Conservation (phyloP, 1,140 invertebrate genomes). For the Ceratosolen solmsi region DNA sequence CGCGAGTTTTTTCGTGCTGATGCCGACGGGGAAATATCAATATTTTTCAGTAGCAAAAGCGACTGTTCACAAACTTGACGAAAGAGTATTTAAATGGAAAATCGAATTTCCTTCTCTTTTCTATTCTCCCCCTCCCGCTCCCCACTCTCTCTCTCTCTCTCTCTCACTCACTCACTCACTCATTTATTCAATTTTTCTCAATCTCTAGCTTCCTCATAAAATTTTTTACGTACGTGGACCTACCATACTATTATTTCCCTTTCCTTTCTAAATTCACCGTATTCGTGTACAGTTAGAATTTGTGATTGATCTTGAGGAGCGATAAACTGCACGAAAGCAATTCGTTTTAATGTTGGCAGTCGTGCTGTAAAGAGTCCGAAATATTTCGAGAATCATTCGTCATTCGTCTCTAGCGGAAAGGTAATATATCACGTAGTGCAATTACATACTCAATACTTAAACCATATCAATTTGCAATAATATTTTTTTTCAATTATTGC, state of each 20-base stretch:
- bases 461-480: too few relatives aligned
- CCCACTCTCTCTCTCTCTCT: too few relatives aligned
- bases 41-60: background rate
- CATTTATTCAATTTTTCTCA: too few relatives aligned
- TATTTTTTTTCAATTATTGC: too few relatives aligned
- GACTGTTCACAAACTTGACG: too few relatives aligned
- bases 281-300: slow-evolving; percentile 13
- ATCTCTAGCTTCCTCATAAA: too few relatives aligned
- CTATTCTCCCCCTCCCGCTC: too few relatives aligned
- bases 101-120: too few relatives aligned
- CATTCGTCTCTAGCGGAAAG: slow-evolving; percentile 4
- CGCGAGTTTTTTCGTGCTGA: background rate
- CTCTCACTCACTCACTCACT: too few relatives aligned
- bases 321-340: slow-evolving; percentile 32
- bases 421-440: slow-evolving; percentile 5
- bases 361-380: slow-evolving; percentile 4
- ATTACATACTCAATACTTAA: background rate
- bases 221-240: background rate
- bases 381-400: slow-evolving; percentile 29
- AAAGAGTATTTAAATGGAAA: too few relatives aligned
- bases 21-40: background rate
- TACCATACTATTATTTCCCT: background rate
- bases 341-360: background rate
- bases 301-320: slow-evolving; percentile 33
- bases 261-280: background rate